Evolutionary conservation across 2,888 invertebrate species (phyloP), one percentile per base, ranked within the genome.

Genomic region (Synergus japonicus): DNA sequence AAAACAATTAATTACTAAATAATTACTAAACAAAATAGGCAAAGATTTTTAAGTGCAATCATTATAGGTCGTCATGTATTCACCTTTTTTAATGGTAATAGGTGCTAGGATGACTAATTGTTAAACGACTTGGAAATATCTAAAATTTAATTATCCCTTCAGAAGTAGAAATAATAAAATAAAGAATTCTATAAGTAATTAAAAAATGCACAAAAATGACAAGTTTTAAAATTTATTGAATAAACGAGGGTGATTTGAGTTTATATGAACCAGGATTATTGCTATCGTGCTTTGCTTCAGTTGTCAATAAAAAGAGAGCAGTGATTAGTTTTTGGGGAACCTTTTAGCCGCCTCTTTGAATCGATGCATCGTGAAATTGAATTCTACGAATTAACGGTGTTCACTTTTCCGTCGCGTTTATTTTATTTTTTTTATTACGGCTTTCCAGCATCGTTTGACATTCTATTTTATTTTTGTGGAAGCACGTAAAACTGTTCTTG

Each of bases 301-400:
- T 73, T 73, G 10, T 10, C 10, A 54, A 54, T 73, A 54, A 54
- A 73, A 54, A 37, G 22, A 54, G n/a, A 54, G n/a, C 37, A 73
- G 54, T n/a, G 54, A 37, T 73, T 54, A 73, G 73, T 49, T 73
- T 73, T 69, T 54, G 37, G 54, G 22, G 37, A 54, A n/a, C 37
- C 37, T 54, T 73, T 54, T 73, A 46, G 54, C 54, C 54, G 49
- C 54, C 37, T 29, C 29, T 29, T 29, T 29, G 37, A 37, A 73
- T 73, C 73, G 73, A 73, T 73, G 73, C 37, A 73, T 73, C 37
- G 54, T 73, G 41, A 54, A 73, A 73, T 54, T 73, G 54, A 73
- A 73, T 73, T 73, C 49, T 54, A 4, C 73, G 15, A 73, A 73
- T 73, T 73, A 49, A 37, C 73, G 73, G 29, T 54, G 73, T 37